These are phyloP conservation scores for Myotis davidii DNA, from an alignment of 2,113 vertebrate genomes.

Conservation along the genomic window DNA sequence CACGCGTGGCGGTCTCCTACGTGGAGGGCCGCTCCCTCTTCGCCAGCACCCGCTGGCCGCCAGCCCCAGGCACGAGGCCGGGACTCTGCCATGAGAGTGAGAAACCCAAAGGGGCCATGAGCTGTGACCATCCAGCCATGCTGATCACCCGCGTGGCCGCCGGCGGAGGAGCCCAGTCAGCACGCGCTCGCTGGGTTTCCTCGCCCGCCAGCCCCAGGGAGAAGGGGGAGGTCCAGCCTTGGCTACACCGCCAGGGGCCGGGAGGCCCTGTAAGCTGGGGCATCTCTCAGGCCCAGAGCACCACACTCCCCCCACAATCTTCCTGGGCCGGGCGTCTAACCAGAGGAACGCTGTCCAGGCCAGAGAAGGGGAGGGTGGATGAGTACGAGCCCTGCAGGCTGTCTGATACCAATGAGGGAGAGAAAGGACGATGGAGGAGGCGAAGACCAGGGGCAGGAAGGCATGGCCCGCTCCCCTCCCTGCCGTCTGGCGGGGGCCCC, in stretches of 20 bases:
- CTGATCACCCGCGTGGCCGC: background rate
- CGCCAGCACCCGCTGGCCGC: background rate
- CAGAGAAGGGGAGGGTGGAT: fast-evolving
- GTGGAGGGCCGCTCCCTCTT: background rate
- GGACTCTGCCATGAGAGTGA: background rate
- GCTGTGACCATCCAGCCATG: fast-evolving
- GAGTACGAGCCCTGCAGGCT: background rate
- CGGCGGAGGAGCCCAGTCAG: background rate
- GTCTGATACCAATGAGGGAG: background rate
- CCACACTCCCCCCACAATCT: fast-evolving
- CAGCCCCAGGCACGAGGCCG: background rate
- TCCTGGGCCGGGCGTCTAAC: background rate
- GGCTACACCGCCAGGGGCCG: fast-evolving
- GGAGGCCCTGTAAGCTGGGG: background rate
- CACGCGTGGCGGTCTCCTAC: background rate
- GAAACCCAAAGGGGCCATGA: background rate
- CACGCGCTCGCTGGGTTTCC: fast-evolving
- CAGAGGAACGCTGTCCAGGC: background rate
- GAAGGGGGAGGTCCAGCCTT: background rate
- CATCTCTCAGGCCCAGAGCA: background rate
- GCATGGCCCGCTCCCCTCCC: background rate
- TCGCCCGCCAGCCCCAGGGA: background rate
- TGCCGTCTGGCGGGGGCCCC: background rate
- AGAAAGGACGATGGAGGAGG: background rate
- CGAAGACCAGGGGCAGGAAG: fast-evolving